Evolutionary conservation across 2,797 vertebrate genomes (phyloP), one percentile per base, ranked within the genome.

Genomic region (Anas bernieri): DNA sequence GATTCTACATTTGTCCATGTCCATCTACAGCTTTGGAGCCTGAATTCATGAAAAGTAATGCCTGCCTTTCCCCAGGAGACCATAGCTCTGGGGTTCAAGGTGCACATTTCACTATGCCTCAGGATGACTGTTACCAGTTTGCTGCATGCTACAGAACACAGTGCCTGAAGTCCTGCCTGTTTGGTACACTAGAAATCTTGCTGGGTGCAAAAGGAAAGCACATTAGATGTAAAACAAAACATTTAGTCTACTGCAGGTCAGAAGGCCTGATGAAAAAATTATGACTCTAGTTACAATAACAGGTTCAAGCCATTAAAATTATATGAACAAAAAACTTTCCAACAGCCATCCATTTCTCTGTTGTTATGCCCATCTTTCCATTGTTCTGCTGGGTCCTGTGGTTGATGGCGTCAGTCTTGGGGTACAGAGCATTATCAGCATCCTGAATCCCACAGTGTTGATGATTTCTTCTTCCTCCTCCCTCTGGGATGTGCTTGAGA

Each of bases 391-490:
- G 14, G 15, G 15, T 61, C 66, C 26, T 2, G 0, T 30, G 85
- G 31, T 33, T 4, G 4, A 1, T 62, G 28, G 20, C 31, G 37
- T 75, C 41, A 54, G 11, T 61, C 39, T 17, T 84, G 41, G 18
- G 6, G 10, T 45, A 12, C 0, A 1, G 31, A 56, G 45, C 31
- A 80, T 26, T 16, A 30, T 77, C 31, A 68, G 45, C 54, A 64
- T 58, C 22, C 33, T 1, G 0, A 45, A 30, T 3, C 66, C 8
- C 35, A 15, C 1, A 1, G 12, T 28, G 14, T 17, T 56, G 41
- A 13, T 72, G 6, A 81, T 75, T 54, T 88, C 35, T 33, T 81
- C 35, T 54, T 26, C 17, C 12, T 25, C 26, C 17, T 62, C 46
- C 16, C 46, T 28, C 46, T 22, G n/a, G 23, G 9, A 45, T 35